Base-by-base conservation (phyloP, 30 jellyfish, hydroid and myxozoan species). In the Haliclystus octoradiatus region DNA sequence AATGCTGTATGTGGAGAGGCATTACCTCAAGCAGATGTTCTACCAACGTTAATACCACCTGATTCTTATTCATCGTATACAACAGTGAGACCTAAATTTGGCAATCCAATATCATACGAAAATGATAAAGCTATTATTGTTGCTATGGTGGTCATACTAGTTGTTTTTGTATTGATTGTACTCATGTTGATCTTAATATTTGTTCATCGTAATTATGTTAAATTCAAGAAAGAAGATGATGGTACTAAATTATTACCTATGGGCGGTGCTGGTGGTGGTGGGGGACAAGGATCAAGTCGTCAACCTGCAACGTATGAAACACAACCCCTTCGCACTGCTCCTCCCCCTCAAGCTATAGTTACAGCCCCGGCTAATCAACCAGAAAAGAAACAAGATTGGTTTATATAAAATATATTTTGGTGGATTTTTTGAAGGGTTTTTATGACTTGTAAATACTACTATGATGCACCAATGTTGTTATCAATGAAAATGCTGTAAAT, bases 301-400 rank as follows among this genome's bases (percentile, higher is more conserved):
- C 57, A 9, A 40, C 57, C 57, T 5, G 14, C 57, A 9, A 40
- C 14, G 9, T 5, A 19, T 40, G 19, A 19, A 9, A 19, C 14
- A 9, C 9, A 40, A 19, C 57, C 57, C 9, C 14, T 19, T 40
- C 14, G 57, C 9, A 19, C 57, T 40, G 57, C 57, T 5, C 14
- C 57, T 5, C 57, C 57, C 19, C 57, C 57, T 9, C 57, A 9
- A 5, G 57, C 57, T 5, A 19, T 40, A 5, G 9, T 5, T 40
- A 40, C 57, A 5, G 57, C 57, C 9, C 57, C 57, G 9, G 57
- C 57, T 40, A 40, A 19, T 40, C 14, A 19, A 40, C 9, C 57
- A 40, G 57, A 40, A 40, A 40, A 40, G 57, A 40, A 40, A 19
- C 57, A 40, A 40, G 57, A 40, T 40, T 40, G 57, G 57, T 40